Evolutionary conservation across 2,888 invertebrate species (phyloP).

Genomic region (Limulus polyphemus): DNA sequence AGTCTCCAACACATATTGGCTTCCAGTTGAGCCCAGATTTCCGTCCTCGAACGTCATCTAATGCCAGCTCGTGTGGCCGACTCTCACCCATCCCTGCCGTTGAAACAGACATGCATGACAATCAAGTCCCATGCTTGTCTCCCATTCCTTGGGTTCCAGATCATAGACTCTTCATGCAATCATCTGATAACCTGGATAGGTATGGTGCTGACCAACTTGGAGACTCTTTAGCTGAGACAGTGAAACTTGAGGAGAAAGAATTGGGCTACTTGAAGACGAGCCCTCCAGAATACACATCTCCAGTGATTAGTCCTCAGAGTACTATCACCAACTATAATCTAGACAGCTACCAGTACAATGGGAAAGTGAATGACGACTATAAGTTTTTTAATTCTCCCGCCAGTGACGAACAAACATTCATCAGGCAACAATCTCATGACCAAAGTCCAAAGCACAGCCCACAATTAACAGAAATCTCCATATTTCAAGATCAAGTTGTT

Average conservation of each 20-base stretch:
- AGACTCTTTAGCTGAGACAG: slow-evolving; percentile 55
- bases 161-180: slow-evolving; percentile 17
- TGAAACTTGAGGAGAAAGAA: slow-evolving; percentile 47
- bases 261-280: background rate
- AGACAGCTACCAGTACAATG: too few species aligned
- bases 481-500: too few species aligned
- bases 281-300: too few species aligned
- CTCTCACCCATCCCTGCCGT: slow-evolving; percentile 80
- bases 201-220: slow-evolving; percentile 61
- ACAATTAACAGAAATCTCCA: too few species aligned
- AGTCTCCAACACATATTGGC: slow-evolving; percentile 51
- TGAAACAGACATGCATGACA: slow-evolving; percentile 48
- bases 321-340: too few species aligned
- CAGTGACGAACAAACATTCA: too few species aligned
- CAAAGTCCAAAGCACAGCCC: too few species aligned
- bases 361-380: too few species aligned
- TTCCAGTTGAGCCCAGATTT: slow-evolving; percentile 53
- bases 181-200: slow-evolving; percentile 38
- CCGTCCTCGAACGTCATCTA: slow-evolving; percentile 78
- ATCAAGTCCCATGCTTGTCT: slow-evolving; percentile 42
- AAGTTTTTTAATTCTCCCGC: too few species aligned
- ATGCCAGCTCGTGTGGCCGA: slow-evolving; percentile 84
- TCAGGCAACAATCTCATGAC: too few species aligned
- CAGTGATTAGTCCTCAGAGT: too few species aligned
- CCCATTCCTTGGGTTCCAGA: slow-evolving; percentile 21